Base-by-base conservation (phyloP, 2,888 invertebrate genomes). In the Rotaria macrura region DNA sequence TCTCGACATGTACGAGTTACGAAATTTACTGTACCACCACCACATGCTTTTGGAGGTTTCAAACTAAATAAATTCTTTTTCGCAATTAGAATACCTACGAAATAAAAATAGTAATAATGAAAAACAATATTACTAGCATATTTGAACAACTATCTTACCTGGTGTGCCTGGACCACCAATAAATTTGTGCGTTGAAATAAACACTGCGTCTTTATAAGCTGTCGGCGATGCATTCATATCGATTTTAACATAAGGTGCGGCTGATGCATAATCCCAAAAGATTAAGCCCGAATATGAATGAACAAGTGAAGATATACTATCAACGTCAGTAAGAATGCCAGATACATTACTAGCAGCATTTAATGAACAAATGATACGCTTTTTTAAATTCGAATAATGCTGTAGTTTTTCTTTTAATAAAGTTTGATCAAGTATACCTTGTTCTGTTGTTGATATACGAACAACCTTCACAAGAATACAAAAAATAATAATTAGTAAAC, bases 211-310 rank as follows among this genome's bases (percentile, higher is more conserved):
- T 89, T 96, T 95, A 91, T 94, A 93, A 88, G 93, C 93, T n/a
- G 93, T 90, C 84, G 91, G 93, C 87, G 93, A 88, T 52, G 96
- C 95, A 89, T 96, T 96, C 94, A 96, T 95, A 88, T 95, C 94
- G 86, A 96, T 93, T 34, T 93, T 92, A 0, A 94, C 92, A 89
- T 94, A 94, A 0, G 96, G 95, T 38, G 93, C 94, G 9, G 95
- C 94, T 7, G 95, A 92, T 14, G 95, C 95, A 89, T 94, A 96
- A 90, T 96, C 96, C 95, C 96, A 96, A 89, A 96, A 94, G 7
- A 95, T 93, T 88, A 94, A 92, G 0, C 95, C 95, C 17, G 94
- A 94, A 89, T 95, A 94, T 89, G 93, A 94, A 89, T 96, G 95
- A 25, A 96, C 92, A 9, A 95, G 91, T 29, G 94, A 91, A 0